phyloP scores from a whole-genome alignment of 23 tunicate species.

The Halocynthia aurantium region DNA sequence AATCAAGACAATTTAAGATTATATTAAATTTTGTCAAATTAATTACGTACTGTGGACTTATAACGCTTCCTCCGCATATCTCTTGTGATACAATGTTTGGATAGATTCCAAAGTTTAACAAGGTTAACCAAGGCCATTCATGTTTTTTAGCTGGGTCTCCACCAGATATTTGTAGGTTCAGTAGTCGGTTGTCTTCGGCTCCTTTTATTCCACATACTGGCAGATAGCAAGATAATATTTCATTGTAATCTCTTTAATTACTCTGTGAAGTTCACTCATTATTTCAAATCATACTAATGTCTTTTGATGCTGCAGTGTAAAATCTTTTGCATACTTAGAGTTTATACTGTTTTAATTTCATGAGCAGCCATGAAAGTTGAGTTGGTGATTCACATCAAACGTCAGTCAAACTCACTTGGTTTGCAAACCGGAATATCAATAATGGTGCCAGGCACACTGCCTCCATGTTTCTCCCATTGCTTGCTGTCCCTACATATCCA shows the following conservation, averaged over 20 bases:
- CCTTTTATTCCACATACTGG: constrained; percentile 50
- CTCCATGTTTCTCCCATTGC: constrained; percentile 20
- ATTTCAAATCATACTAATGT: too few species aligned
- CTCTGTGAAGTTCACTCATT: background rate
- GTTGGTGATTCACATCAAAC: too few species aligned
- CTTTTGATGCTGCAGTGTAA: too few species aligned
- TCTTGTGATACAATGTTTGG: background rate
- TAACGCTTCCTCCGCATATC: constrained; percentile 31
- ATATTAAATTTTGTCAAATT: background rate
- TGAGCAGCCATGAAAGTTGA: too few species aligned
- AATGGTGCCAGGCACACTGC: background rate
- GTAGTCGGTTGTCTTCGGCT: constrained; percentile 4
- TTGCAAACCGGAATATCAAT: constrained; percentile 26
- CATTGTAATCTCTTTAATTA: background rate
- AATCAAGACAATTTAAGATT: background rate
- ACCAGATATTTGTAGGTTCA: constrained; percentile 14
- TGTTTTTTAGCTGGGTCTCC: constrained; percentile 4
- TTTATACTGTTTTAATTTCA: too few species aligned
- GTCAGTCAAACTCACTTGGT: constrained; percentile 26
- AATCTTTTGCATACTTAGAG: too few species aligned
- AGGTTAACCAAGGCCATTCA: constrained; percentile 48
- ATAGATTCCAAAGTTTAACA: background rate
- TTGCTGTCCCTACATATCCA: constrained; percentile 43
- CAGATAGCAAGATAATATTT: too few species aligned
- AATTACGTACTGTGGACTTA: constrained; percentile 25